Conservation (phyloP, 2,888 invertebrate genomes). For the Acanthococcus lagerstroemiae region DNA sequence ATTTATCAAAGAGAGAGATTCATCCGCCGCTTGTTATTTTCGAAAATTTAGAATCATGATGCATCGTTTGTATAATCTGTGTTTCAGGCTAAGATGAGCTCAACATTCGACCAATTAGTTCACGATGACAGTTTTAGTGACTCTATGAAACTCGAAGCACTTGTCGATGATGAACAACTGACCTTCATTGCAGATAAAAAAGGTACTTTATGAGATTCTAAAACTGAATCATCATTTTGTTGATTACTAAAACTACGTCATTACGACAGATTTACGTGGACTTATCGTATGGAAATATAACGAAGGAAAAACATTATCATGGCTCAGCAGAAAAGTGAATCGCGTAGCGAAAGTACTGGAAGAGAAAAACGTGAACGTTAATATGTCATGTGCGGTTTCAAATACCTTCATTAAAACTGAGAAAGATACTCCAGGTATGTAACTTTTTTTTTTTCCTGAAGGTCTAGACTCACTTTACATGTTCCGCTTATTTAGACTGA, state of each 20-base stretch:
- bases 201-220: slow-evolving; percentile 40
- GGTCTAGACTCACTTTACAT: no score
- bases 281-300: slow-evolving; percentile 73
- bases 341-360: slow-evolving; percentile 54
- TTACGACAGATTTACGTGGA: slow-evolving; percentile 44
- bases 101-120: slow-evolving; percentile 63
- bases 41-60: not conserved
- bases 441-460: not conserved
- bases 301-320: slow-evolving; percentile 61
- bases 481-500: not conserved
- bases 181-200: slow-evolving; percentile 57
- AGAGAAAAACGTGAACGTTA: slow-evolving; percentile 61
- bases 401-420: slow-evolving; percentile 57
- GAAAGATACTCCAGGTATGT: slow-evolving; percentile 15
- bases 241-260: not conserved
- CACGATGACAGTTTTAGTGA: slow-evolving; percentile 57
- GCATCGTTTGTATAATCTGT: slow-evolving; percentile 3
- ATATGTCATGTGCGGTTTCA: slow-evolving; percentile 57
- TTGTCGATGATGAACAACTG: slow-evolving; percentile 49
- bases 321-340: slow-evolving; percentile 63
- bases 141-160: slow-evolving; percentile 46
- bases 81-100: slow-evolving; percentile 48
- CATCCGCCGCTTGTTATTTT: no score
- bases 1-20: no score
- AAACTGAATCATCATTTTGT: not conserved